Conservation (phyloP, 1,140 invertebrate species). For the Olivierus martensii region DNA sequence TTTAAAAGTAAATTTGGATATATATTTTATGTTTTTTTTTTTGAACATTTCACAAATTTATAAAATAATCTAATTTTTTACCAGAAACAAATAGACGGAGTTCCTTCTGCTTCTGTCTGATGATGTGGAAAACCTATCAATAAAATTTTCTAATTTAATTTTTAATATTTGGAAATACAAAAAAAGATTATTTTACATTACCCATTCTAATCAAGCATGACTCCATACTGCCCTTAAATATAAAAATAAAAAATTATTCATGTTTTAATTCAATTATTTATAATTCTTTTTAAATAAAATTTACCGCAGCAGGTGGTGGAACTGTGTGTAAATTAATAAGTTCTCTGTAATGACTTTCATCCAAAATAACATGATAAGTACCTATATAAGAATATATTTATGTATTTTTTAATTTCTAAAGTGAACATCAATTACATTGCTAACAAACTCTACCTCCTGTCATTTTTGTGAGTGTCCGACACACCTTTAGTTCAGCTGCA, state of each 20-base stretch:
- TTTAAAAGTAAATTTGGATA: no score
- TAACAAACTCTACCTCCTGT: slow-evolving; percentile 47
- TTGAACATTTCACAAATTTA: no score
- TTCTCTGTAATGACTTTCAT: slow-evolving; percentile 79
- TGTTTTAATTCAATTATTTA: no score
- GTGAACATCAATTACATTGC: no score
- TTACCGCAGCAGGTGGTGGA: slow-evolving; percentile 65
- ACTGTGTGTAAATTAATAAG: slow-evolving; percentile 54
- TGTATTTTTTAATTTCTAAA: no score
- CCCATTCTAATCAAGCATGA: slow-evolving; percentile 39
- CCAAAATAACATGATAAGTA: slow-evolving; percentile 67
- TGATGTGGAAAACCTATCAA: slow-evolving; percentile 33
- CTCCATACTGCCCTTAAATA: slow-evolving; percentile 23
- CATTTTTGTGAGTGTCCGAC: slow-evolving; percentile 61
- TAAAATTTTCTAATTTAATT: no score
- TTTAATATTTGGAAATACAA: no score
- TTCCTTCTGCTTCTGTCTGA: slow-evolving; percentile 28
- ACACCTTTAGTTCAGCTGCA: slow-evolving; percentile 86
- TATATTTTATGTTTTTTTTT: no score
- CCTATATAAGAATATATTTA: no score
- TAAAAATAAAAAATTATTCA: no score
- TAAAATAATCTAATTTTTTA: no score
- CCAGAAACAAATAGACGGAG: slow-evolving; percentile 35
- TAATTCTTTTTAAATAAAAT: slow-evolving; percentile 30
- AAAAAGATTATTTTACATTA: no score